These are phyloP conservation scores for Andricus curvator DNA, from an alignment of 2,888 invertebrate species.

Conservation along the genomic window DNA sequence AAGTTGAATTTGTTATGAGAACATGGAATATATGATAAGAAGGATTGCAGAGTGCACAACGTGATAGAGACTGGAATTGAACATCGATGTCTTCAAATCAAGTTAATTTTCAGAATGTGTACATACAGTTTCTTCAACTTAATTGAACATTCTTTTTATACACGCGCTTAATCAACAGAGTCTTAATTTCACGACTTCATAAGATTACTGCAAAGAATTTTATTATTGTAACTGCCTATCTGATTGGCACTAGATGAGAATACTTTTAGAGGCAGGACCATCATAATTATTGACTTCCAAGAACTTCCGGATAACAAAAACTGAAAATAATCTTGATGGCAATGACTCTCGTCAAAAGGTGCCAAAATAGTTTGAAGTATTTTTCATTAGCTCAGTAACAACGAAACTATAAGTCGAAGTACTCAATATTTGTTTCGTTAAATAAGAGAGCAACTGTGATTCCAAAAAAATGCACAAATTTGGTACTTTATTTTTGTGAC, in stretches of 20 bases:
- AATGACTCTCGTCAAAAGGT: slow-evolving; percentile 17
- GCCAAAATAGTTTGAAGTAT: slow-evolving; percentile 27
- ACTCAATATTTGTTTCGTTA: neutral
- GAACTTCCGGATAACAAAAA: neutral
- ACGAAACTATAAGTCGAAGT: slow-evolving; percentile 17
- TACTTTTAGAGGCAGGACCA: neutral
- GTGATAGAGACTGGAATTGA: neutral
- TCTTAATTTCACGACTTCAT: slow-evolving; percentile 1
- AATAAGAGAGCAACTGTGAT: slow-evolving; percentile 26
- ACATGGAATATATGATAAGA: slow-evolving; percentile 40
- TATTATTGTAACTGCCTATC: slow-evolving; percentile 20
- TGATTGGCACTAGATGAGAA: neutral
- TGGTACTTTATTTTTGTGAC: slow-evolving; percentile 30
- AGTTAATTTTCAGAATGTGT: slow-evolving; percentile 32
- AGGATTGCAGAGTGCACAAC: slow-evolving; percentile 38
- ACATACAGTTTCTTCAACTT: slow-evolving; percentile 5
- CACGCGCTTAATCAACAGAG: neutral
- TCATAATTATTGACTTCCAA: slow-evolving; percentile 5
- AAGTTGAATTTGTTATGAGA: slow-evolving; percentile 1
- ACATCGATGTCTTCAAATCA: neutral
- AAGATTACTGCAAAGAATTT: neutral
- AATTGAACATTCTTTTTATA: slow-evolving; percentile 26
- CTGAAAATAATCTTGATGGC: neutral
- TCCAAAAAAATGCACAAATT: slow-evolving; percentile 15
- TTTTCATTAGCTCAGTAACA: slow-evolving; percentile 6